These are phyloP conservation scores for Etheostoma spectabile DNA, from an alignment of 2,113 vertebrate genomes.

Conservation along the genomic window DNA sequence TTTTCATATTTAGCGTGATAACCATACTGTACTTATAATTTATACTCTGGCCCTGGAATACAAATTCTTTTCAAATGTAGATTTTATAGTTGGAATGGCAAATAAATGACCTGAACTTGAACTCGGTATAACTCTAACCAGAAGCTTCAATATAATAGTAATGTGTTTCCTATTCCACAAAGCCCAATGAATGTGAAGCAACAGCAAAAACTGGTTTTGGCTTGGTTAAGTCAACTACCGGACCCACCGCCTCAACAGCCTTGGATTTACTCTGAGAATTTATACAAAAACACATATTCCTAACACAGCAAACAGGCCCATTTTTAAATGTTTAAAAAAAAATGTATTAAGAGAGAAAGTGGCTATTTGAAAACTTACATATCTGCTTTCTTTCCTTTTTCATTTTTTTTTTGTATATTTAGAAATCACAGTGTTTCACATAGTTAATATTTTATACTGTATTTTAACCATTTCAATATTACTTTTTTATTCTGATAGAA, in stretches of 20 bases:
- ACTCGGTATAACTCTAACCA: conserved; percentile 3
- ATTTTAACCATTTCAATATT: not conserved
- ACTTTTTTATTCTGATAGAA: conserved; percentile 3
- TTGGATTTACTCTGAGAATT: too few species aligned
- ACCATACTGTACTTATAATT: not conserved
- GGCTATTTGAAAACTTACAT: not conserved
- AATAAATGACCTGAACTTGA: not conserved
- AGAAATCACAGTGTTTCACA: not conserved
- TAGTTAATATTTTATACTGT: not conserved
- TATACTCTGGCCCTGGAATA: not conserved
- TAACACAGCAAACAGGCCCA: too few species aligned
- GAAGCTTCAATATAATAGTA: not conserved
- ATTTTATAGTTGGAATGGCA: not conserved
- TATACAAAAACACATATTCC: too few species aligned
- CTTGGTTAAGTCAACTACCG: too few species aligned
- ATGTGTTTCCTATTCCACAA: not conserved
- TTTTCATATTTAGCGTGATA: conserved; percentile 3
- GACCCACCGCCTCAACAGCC: too few species aligned
- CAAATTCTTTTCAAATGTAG: not conserved
- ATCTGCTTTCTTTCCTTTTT: not conserved
- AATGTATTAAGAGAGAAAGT: not conserved
- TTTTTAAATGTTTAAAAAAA: too few species aligned
- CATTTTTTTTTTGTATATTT: not conserved
- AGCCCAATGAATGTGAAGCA: too few species aligned
- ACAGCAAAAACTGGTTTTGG: too few species aligned